These are phyloP conservation scores for Agapostemon virescens DNA, from an alignment of 2,888 invertebrate species.

Conservation along the genomic window DNA sequence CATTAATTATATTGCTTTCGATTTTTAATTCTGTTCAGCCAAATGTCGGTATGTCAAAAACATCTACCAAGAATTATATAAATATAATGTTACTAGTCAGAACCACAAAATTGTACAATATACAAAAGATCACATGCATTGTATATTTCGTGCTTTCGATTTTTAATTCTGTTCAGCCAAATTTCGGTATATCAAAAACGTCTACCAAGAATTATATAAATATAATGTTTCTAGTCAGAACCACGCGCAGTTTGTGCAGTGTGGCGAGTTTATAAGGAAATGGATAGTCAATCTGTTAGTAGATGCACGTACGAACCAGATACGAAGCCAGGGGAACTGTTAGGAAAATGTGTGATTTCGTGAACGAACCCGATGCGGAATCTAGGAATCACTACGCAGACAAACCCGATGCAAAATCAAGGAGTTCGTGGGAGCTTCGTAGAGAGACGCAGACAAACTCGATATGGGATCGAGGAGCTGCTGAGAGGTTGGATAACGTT, in stretches of 20 bases:
- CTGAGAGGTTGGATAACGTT: not conserved
- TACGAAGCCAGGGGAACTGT: not conserved
- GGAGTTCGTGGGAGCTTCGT: not conserved
- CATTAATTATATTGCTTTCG: too few relatives aligned
- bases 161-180: not conserved
- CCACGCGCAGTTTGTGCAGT: not conserved
- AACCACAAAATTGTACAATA: too few relatives aligned
- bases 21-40: not conserved
- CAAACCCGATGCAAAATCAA: not conserved
- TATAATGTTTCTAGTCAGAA: not conserved
- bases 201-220: not conserved
- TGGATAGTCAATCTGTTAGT: constrained; percentile 3
- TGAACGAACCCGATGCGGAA: not conserved
- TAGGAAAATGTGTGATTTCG: not conserved
- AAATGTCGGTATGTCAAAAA: not conserved
- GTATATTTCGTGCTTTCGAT: too few relatives aligned
- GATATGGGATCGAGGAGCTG: constrained; percentile 2
- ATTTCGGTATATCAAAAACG: not conserved
- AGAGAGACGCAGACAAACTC: not conserved
- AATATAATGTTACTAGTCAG: not conserved
- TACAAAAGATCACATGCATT: too few relatives aligned
- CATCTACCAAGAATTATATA: not conserved
- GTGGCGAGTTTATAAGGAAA: not conserved
- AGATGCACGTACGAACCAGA: not conserved
- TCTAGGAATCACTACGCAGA: not conserved